Percentiles rank a stretch among this genome's conserved stretches.
phyloP scores from a whole-genome alignment of 2,113 vertebrate species.

The Gymnobelideus leadbeateri region DNA sequence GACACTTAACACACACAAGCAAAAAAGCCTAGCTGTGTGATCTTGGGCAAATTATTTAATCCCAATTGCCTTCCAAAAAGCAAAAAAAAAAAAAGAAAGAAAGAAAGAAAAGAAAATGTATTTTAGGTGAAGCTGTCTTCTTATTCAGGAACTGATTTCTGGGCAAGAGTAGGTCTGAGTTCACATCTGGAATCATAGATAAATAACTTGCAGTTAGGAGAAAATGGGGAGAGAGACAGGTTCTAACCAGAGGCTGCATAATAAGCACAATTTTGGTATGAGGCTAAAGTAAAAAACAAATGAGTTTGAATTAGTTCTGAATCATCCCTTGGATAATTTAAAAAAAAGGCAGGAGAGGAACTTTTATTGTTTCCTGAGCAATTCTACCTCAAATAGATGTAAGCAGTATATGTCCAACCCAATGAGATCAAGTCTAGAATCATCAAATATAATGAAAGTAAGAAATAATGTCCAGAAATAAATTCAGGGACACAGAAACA shows the following conservation, averaged over 20 bases:
- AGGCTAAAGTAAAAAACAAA: neutral
- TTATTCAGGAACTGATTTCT: neutral
- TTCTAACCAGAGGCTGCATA: constrained; percentile 2
- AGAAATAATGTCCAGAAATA: neutral
- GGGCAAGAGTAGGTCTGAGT: neutral
- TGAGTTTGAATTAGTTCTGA: neutral
- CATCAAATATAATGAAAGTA: neutral
- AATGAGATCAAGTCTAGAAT: constrained; percentile 28
- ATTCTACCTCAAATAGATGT: neutral
- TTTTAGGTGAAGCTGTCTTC: neutral
- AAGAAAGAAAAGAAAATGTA: too few species aligned
- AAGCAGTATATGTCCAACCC: neutral
- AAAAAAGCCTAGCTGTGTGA: too few species aligned
- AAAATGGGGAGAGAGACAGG: neutral
- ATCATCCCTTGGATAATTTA: neutral
- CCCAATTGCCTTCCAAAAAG: too few species aligned
- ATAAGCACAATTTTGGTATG: neutral
- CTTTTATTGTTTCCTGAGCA: neutral
- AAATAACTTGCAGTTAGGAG: neutral
- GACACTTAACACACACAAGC: too few species aligned
- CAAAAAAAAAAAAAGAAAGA: too few species aligned
- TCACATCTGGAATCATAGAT: neutral
- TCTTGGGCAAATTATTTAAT: too few species aligned
- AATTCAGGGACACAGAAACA: neutral
- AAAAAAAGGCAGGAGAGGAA: neutral